Evolutionary conservation across 2,797 vertebrate species (phyloP).

Genomic region (Liasis olivaceus): DNA sequence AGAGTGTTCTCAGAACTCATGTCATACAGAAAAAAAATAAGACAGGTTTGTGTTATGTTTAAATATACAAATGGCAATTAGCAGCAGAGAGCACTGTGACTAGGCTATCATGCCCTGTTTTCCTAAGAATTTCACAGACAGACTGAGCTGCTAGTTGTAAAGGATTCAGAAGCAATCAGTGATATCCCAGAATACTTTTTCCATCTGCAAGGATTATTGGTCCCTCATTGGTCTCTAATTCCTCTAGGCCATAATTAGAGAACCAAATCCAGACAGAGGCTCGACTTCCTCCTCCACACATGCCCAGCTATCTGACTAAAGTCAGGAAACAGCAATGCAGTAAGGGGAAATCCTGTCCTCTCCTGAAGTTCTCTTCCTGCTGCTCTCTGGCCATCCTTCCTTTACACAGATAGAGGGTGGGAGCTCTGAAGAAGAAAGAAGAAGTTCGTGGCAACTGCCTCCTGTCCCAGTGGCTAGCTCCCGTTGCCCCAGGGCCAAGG

Average conservation of each 20-base stretch:
- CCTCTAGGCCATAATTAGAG: not conserved
- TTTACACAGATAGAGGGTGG: not conserved
- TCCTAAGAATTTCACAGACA: not conserved
- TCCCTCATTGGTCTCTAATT: not conserved
- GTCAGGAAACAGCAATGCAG: not conserved
- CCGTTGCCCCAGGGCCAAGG: not conserved
- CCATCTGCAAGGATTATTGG: not conserved
- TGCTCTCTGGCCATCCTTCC: not conserved
- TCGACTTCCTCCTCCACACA: not conserved
- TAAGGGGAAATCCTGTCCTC: not conserved
- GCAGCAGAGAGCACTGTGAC: not conserved
- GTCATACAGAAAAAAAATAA: slow-evolving; percentile 10
- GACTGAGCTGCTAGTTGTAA: not conserved
- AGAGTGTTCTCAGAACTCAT: slow-evolving; percentile 24
- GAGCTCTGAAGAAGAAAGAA: not conserved
- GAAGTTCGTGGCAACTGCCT: not conserved
- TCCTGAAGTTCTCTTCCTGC: not conserved
- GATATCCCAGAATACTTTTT: not conserved
- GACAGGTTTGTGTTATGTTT: not conserved
- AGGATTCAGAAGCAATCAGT: not conserved
- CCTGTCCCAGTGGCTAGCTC: not conserved
- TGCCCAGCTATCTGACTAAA: not conserved
- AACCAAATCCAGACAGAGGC: not conserved
- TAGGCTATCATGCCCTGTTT: not conserved
- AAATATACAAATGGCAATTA: not conserved